A percentile compares a stretch with the other conserved stretches of the same genome.
phyloP scores from a whole-genome alignment of 2,888 invertebrate species.

The Pristionchus mayeri region DNA sequence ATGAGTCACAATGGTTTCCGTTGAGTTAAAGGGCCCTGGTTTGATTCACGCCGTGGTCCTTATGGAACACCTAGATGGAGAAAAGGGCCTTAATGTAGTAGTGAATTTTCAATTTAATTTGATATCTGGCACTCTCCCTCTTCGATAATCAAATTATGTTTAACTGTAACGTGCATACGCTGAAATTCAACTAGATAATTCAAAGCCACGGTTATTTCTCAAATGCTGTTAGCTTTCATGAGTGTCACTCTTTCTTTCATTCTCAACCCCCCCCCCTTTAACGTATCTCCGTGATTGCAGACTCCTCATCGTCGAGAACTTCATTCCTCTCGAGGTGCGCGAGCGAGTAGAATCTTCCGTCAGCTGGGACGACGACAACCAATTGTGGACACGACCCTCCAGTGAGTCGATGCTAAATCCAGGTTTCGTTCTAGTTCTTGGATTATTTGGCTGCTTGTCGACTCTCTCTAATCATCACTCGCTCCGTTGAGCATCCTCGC shows the following conservation, averaged over 20 bases:
- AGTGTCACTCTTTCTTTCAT: no score
- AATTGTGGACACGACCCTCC: slow-evolving; percentile 54
- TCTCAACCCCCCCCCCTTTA: no score
- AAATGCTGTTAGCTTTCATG: no score
- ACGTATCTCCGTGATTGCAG: slow-evolving; percentile 58
- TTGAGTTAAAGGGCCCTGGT: background rate
- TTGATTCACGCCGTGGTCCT: background rate
- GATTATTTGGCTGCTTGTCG: background rate
- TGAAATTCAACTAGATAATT: no score
- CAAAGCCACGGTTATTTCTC: no score
- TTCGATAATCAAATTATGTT: no score
- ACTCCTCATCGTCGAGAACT: slow-evolving; percentile 88
- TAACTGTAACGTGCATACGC: no score
- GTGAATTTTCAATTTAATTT: no score
- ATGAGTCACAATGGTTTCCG: background rate
- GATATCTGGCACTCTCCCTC: no score
- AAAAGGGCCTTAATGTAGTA: no score
- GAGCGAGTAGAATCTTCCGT: slow-evolving; percentile 83
- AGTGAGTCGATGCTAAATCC: slow-evolving; percentile 37
- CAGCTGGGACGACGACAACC: slow-evolving; percentile 86
- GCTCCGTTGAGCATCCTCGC: background rate
- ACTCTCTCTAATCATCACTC: slow-evolving; percentile 6
- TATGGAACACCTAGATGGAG: no score
- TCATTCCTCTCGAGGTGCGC: slow-evolving; percentile 83
- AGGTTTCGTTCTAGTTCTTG: background rate